Percentiles rank a stretch among this genome's conserved stretches.
Conservation (phyloP, 2,797 vertebrate species). For the Acridotheres tristis region DNA sequence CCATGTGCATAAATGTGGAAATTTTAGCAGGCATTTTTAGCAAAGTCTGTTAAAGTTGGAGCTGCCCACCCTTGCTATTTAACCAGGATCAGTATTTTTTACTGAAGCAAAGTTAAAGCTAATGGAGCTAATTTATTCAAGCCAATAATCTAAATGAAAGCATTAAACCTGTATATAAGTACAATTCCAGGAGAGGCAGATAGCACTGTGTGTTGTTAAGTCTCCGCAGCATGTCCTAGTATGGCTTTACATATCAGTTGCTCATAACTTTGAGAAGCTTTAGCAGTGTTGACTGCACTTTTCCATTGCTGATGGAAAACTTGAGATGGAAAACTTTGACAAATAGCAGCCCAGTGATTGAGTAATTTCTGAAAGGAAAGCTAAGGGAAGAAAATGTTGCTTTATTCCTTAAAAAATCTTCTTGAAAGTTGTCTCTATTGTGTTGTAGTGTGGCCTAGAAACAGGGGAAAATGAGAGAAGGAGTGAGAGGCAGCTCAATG, state of each 20-base stretch:
- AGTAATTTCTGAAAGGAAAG: background rate
- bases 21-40: background rate
- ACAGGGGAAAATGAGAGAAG: background rate
- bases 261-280: background rate
- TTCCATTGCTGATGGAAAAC: background rate
- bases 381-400: background rate
- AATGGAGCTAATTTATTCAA: background rate
- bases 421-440: background rate
- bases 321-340: background rate
- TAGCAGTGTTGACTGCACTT: background rate
- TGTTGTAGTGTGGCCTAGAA: background rate
- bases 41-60: background rate
- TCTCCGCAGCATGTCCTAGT: background rate
- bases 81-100: background rate
- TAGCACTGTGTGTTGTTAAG: background rate
- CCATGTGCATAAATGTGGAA: background rate
- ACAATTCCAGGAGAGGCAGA: background rate
- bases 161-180: background rate
- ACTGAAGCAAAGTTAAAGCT: background rate
- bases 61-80: background rate
- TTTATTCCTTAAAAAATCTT: conserved; percentile 11
- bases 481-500: background rate
- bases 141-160: background rate
- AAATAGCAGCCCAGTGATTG: background rate
- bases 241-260: background rate